Conservation (phyloP, 2,113 vertebrate genomes). For the Girardinichthys multiradiatus region DNA sequence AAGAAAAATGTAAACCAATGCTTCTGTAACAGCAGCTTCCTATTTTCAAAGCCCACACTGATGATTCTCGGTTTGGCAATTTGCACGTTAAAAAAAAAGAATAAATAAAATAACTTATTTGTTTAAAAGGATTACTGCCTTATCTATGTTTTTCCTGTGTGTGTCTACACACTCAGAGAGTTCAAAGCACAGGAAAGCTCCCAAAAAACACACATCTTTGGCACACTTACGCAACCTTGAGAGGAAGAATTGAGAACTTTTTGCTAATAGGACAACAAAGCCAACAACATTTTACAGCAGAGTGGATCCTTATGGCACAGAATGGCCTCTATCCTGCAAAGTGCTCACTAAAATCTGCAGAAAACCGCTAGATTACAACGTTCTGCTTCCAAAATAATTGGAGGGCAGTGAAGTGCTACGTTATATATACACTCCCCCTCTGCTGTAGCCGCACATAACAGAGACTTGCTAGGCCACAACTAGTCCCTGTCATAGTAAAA, state of each 20-base stretch:
- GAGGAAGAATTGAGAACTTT: not conserved
- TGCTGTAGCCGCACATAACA: slow-evolving; percentile 46
- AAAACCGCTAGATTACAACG: slow-evolving; percentile 66
- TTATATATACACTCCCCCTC: slow-evolving; percentile 39
- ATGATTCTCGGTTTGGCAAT: not conserved
- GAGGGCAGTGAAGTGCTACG: slow-evolving; percentile 29
- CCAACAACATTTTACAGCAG: not conserved
- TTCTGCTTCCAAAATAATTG: slow-evolving; percentile 63
- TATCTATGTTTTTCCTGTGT: not conserved
- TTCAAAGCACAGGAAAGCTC: too few species aligned
- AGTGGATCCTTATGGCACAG: slow-evolving; percentile 2
- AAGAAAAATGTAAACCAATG: not conserved
- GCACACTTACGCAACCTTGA: too few species aligned
- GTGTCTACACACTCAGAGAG: too few species aligned
- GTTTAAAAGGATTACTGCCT: not conserved
- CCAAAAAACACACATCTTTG: not conserved
- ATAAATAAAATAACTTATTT: not conserved
- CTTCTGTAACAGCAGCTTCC: not conserved
- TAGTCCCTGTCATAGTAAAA: slow-evolving; percentile 45
- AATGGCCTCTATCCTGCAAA: slow-evolving; percentile 26
- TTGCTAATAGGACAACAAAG: not conserved
- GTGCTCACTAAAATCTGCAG: slow-evolving; percentile 50
- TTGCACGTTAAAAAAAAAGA: not conserved
- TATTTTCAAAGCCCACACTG: not conserved
- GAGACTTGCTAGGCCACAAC: slow-evolving; percentile 73